Base-by-base conservation (phyloP, 2,797 vertebrate genomes). In the Gymnopithys bicolor region DNA sequence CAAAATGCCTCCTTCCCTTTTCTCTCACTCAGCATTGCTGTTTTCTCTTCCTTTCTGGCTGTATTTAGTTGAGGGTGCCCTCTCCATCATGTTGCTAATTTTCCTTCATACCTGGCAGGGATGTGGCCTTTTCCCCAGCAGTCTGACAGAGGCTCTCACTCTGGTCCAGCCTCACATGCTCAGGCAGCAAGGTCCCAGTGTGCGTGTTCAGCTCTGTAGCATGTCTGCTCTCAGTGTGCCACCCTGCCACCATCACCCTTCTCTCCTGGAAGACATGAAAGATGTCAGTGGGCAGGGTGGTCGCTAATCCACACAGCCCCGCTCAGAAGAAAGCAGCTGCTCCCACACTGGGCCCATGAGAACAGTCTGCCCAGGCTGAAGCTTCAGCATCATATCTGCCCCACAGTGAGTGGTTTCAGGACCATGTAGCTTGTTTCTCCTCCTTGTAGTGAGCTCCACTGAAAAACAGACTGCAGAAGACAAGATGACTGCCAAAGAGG, bases 201-300 rank as follows among this genome's bases (percentile, higher is more conserved):
- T 10, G 4, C 3, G 0, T 39, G 7, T 49, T 69, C 39, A 46
- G 62, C 41, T 30, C 3, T 0, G 2, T 32, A 53, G 30, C 0
- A 0, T 13, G 39, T 55, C 81, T 59, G 5, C 1, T 37, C 33
- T 56, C 45, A 33, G 51, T 9, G 0, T 35, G 35, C 30, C 56
- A 25, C 71, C 25, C 30, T 59, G 74, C 33, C 46, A 53, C 39
- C 39, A 6, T 73, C 53, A 9, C 25, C 39, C 23, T 49, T 66
- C 59, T 59, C 41, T 48, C 55, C 49, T 75, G 60, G 86, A 66
- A 56, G 62, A 51, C 30, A 21, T 74, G 76, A 64, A 79, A 67
- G 48, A 10, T 53, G 49, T 63, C 1, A 5, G 15, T 67, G 58
- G 37, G 17, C 73, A 89, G 66, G n/a, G 39, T 41, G 39, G 53